A percentile compares a stretch with the other conserved stretches of the same genome.
These are phyloP conservation scores for Cheilosia urbana DNA, from an alignment of 2,888 invertebrate genomes.

Conservation along the genomic window DNA sequence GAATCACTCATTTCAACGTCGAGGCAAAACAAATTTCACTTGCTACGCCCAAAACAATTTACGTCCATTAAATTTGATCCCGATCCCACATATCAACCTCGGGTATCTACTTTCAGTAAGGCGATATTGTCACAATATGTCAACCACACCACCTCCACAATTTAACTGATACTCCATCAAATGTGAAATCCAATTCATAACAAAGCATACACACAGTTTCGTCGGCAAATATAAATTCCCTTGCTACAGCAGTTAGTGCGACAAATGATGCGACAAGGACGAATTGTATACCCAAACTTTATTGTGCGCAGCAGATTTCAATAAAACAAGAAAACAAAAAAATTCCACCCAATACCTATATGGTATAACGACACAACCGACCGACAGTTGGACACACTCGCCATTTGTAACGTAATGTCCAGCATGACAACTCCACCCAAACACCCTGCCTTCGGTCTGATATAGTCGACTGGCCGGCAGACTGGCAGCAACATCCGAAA, in stretches of 20 bases:
- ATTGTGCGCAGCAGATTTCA: conserved; percentile 60
- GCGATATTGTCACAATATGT: conserved; percentile 66
- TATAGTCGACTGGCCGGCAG: conserved; percentile 32
- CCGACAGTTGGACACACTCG: conserved; percentile 50
- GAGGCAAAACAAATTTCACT: not conserved
- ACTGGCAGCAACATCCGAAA: conserved; percentile 60
- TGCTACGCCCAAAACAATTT: not conserved
- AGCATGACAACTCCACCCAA: conserved; percentile 25
- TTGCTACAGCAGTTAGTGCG: conserved; percentile 16
- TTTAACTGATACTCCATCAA: conserved; percentile 69
- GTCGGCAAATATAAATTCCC: conserved; percentile 50
- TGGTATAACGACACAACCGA: conserved; percentile 23
- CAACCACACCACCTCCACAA: conserved; percentile 53
- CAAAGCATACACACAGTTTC: conserved; percentile 49
- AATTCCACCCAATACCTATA: not conserved
- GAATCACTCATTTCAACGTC: not conserved
- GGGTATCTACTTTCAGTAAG: not conserved
- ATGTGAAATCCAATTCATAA: conserved; percentile 53
- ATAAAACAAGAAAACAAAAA: conserved; percentile 29
- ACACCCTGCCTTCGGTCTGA: conserved; percentile 2
- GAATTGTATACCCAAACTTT: conserved; percentile 56
- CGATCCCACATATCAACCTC: conserved; percentile 4
- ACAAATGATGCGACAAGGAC: conserved; percentile 72
- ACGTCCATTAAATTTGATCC: not conserved
- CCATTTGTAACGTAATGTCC: conserved; percentile 52